Conservation (phyloP, 1,140 invertebrate species). For the Maniola jurtina region DNA sequence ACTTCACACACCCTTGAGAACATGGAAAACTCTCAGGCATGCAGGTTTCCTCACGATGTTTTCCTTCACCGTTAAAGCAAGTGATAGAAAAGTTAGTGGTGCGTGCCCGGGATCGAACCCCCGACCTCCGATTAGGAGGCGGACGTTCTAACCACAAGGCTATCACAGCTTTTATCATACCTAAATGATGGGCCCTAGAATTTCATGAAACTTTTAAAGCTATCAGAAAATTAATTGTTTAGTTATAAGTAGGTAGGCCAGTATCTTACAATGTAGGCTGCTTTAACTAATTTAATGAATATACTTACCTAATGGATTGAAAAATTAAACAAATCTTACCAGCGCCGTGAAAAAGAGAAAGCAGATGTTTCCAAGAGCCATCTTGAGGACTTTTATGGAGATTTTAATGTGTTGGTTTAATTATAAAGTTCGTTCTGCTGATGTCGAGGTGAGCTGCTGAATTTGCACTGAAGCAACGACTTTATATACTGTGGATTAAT, state of each 20-base stretch:
- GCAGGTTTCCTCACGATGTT: too few species aligned
- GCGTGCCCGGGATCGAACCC: too few species aligned
- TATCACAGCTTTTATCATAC: neutral
- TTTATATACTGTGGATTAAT: constrained; percentile 29
- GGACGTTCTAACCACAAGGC: too few species aligned
- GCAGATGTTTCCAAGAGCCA: constrained; percentile 32
- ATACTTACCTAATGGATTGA: too few species aligned
- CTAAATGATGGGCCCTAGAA: neutral
- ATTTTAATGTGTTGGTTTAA: neutral
- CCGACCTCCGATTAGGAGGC: too few species aligned
- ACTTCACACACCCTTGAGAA: too few species aligned
- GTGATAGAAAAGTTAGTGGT: too few species aligned
- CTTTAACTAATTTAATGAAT: too few species aligned
- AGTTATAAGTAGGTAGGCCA: too few species aligned
- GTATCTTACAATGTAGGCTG: too few species aligned
- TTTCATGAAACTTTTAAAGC: neutral
- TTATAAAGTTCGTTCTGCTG: constrained; percentile 2
- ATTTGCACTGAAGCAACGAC: neutral
- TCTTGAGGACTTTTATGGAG: constrained; percentile 18
- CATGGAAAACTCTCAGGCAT: too few species aligned
- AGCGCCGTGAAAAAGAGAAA: constrained; percentile 36
- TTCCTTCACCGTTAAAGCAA: too few species aligned
- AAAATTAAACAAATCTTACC: constrained; percentile 32
- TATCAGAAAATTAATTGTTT: neutral
- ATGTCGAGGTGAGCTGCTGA: constrained; percentile 12